Base-by-base conservation (phyloP, 2,888 invertebrate species). In the Gandaritis pyraliata region DNA sequence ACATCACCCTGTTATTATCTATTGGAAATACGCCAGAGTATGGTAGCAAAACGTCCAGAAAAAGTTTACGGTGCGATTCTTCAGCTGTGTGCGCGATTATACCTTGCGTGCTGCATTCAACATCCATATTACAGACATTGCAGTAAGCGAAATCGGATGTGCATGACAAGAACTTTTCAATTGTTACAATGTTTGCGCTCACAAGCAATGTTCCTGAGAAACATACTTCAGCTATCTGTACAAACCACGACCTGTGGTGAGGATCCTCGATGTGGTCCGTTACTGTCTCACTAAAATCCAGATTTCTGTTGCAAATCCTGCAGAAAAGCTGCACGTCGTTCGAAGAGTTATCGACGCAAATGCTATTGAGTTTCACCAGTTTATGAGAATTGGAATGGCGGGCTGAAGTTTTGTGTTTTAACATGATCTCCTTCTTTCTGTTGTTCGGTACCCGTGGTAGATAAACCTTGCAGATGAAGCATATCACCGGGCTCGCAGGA, bases 1-100 rank as follows among this genome's bases (percentile, higher is more conserved):
- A 51, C 51, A 51, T 51, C 12, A 8, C 15, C n/a, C n/a, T 51
- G 18, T 23, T 18, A 50, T 50, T 18, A 11, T 51, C 51, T 10
- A 41, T 7, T 13, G 51, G 13, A 41, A 51, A 51, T 51, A 51
- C 4, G 8, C 51, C 51, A 6, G 51, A 13, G 11, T 29, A 18
- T 11, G 51, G 51, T 6, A 23, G 6, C 23, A 51, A 13, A 29
- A 15, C 41, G 2, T 41, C 29, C 7, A 51, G 29, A 29, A 51
- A 38, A 6, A 5, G 10, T 11, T 51, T 51, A n/a, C 41, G 23
- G 41, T 51, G 51, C 3, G 23, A n/a, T n/a, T 7, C 11, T 15
- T 29, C 23, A 13, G 13, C 2, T 29, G 23, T 39, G 51, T 51
- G 51, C 13, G 8, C 3, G 3, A 23, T 11, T 15, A 15, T 23